Evolutionary conservation across 2,888 invertebrate genomes (phyloP).

Genomic region (Cotesia congregata): DNA sequence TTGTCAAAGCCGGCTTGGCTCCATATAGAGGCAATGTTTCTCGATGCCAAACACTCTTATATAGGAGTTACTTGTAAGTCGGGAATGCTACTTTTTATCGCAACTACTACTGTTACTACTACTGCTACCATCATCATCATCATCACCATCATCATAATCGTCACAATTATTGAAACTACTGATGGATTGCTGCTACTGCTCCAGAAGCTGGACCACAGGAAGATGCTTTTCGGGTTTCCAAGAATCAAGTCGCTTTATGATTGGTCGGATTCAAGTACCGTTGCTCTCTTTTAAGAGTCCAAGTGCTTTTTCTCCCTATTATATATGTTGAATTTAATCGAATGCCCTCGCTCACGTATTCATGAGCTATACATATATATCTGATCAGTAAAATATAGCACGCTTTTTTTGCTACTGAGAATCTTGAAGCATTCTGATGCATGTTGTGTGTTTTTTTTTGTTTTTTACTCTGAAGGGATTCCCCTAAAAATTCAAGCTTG

Average conservation of each 20-base stretch:
- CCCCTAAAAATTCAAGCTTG: background rate
- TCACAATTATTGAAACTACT: slow-evolving; percentile 2
- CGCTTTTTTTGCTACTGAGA: slow-evolving; percentile 10
- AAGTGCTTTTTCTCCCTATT: slow-evolving; percentile 1
- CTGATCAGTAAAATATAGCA: slow-evolving; percentile 18
- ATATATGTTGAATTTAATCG: slow-evolving; percentile 9
- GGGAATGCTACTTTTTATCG: slow-evolving; percentile 60
- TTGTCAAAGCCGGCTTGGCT: slow-evolving; percentile 69
- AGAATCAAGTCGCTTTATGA: background rate
- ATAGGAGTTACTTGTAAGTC: slow-evolving; percentile 65
- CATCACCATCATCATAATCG: background rate
- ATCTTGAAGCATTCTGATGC: background rate
- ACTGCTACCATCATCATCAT: slow-evolving; percentile 16
- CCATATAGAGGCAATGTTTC: slow-evolving; percentile 68
- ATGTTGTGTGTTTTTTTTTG: slow-evolving; percentile 14
- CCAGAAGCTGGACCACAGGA: slow-evolving; percentile 1
- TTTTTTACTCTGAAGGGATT: background rate
- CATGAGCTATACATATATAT: slow-evolving; percentile 18
- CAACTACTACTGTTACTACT: slow-evolving; percentile 8
- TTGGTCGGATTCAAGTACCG: slow-evolving; percentile 17
- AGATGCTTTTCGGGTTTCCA: slow-evolving; percentile 15
- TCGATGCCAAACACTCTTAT: slow-evolving; percentile 67
- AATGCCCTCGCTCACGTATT: slow-evolving; percentile 12
- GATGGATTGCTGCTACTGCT: background rate
- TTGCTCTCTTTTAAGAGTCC: background rate